Evolutionary conservation across 2,113 vertebrate species (phyloP).

Genomic region (Butorides virescens): DNA sequence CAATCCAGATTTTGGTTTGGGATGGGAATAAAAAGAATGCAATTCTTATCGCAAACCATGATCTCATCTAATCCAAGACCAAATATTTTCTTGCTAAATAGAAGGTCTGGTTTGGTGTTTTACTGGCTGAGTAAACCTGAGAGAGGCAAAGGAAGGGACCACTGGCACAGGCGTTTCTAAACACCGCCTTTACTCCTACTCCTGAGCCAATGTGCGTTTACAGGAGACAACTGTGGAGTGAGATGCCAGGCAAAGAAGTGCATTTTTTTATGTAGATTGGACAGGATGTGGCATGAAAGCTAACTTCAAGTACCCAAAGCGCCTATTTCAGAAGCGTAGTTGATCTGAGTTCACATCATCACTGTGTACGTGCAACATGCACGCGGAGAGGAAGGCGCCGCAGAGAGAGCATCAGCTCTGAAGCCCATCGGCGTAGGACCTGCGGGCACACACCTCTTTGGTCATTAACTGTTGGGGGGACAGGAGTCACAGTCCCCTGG

Average conservation of each 20-base stretch:
- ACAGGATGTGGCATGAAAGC: neutral
- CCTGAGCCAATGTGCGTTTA: fast-evolving
- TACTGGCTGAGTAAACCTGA: neutral
- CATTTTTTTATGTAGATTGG: neutral
- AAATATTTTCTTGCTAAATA: neutral
- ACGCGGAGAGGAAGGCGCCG: fast-evolving
- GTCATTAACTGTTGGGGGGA: fast-evolving
- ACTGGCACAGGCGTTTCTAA: neutral
- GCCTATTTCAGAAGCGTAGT: fast-evolving
- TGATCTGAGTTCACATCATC: fast-evolving
- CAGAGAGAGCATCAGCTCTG: fast-evolving
- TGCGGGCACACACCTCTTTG: fast-evolving
- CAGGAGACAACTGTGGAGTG: neutral
- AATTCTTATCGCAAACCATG: neutral
- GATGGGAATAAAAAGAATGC: neutral
- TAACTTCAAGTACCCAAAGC: neutral
- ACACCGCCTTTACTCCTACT: neutral
- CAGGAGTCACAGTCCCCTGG: fast-evolving
- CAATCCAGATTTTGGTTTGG: neutral
- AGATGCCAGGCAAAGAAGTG: neutral
- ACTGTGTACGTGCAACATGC: fast-evolving
- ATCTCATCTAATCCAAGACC: neutral
- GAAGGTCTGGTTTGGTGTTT: neutral
- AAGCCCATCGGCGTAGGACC: fast-evolving
- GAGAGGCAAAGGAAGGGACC: neutral